A percentile compares a stretch with the other conserved stretches of the same genome.
These are phyloP conservation scores for Arizona elegans DNA, from an alignment of 2,113 vertebrate genomes.

Conservation along the genomic window DNA sequence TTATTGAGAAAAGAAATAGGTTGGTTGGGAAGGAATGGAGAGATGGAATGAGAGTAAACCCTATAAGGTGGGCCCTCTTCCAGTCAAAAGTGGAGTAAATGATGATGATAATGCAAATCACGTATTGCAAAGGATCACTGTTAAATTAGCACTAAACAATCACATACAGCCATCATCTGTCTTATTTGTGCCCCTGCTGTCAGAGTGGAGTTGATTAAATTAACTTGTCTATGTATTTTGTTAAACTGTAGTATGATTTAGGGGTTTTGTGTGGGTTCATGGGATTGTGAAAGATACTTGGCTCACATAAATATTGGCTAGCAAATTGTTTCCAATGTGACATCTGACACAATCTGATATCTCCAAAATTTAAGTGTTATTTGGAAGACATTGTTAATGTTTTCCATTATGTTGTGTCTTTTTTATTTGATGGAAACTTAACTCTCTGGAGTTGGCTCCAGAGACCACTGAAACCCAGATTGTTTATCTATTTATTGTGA, in stretches of 20 bases:
- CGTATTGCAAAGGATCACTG: background rate
- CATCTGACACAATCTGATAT: background rate
- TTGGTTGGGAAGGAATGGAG: background rate
- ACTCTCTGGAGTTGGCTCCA: background rate
- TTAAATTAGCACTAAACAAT: background rate
- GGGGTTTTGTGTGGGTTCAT: background rate
- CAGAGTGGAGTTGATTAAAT: background rate
- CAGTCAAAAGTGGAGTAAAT: background rate
- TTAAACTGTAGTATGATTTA: constrained; percentile 1
- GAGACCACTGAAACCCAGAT: background rate
- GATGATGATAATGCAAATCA: background rate
- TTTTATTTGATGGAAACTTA: background rate
- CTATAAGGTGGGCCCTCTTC: background rate
- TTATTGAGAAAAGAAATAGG: background rate
- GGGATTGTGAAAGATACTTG: background rate
- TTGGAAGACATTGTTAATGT: background rate
- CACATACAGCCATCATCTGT: background rate
- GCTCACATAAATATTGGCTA: background rate
- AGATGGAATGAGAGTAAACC: background rate
- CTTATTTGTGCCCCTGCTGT: background rate
- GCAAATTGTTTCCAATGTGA: background rate
- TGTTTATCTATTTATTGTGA: background rate
- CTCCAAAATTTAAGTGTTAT: background rate
- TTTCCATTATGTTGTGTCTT: background rate
- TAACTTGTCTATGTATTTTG: background rate